Evolutionary conservation across 30 jellyfish, hydroid and myxozoan species (phyloP).

Genomic region (Hydractinia symbiolongicarpus): DNA sequence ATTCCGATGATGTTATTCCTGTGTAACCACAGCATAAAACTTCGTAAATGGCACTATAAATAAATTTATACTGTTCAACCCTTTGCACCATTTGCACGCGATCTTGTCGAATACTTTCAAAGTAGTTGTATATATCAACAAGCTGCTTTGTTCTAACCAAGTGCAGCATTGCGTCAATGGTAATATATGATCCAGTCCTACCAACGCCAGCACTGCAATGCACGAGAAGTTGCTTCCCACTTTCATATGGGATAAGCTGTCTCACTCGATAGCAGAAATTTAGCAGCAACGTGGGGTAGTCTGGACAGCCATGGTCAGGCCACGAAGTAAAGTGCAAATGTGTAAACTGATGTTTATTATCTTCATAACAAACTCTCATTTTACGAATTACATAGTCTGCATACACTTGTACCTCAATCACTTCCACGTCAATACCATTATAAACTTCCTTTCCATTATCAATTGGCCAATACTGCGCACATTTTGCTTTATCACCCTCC

Average conservation of each 20-base stretch:
- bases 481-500: constrained; percentile 34
- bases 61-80: constrained; percentile 30
- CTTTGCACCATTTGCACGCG: constrained; percentile 91
- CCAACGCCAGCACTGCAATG: constrained; percentile 99
- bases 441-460: constrained; percentile 53
- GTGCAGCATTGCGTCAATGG: constrained; percentile 65
- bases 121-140: constrained; percentile 74
- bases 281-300: constrained; percentile 76
- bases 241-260: constrained; percentile 39
- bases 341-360: not conserved
- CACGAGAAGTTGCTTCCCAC: constrained; percentile 59
- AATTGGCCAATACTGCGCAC: constrained; percentile 82
- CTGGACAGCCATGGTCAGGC: constrained; percentile 97
- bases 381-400: constrained; percentile 77
- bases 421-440: constrained; percentile 65
- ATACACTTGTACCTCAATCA: constrained; percentile 46
- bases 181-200: constrained; percentile 74
- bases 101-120: constrained; percentile 77
- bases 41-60: constrained; percentile 25
- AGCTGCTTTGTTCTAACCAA: constrained; percentile 38
- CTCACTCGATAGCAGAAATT: constrained; percentile 78
- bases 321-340: constrained; percentile 86
- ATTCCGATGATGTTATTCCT: constrained; percentile 3
- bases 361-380: constrained; percentile 26
- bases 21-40: constrained; percentile 22